Percentiles rank a stretch among this genome's conserved stretches.
phyloP scores from a whole-genome alignment of 2,113 vertebrate species.

The Chloropsis hardwickii region DNA sequence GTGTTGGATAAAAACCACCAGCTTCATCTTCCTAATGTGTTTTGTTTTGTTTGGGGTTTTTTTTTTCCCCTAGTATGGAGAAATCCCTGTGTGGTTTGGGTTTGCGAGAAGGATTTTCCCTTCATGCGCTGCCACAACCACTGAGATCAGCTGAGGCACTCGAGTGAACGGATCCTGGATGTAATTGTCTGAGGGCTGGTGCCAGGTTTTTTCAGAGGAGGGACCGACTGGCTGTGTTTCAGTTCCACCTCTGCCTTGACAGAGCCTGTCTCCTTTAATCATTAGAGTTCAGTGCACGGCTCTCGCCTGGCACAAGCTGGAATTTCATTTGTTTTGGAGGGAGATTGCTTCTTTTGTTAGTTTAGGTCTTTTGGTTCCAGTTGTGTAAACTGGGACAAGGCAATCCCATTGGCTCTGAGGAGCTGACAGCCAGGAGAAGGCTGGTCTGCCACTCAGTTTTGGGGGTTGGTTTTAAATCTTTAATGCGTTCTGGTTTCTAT shows the following conservation, averaged over 20 bases:
- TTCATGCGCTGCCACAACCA: conserved; percentile 56
- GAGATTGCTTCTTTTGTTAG: conserved; percentile 46
- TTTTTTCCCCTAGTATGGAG: neutral
- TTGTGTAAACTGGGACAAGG: conserved; percentile 21
- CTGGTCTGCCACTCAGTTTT: neutral
- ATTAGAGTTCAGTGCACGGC: conserved; percentile 58
- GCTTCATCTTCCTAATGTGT: neutral
- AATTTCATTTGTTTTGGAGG: conserved; percentile 42
- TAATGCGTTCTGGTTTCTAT: neutral
- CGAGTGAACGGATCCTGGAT: conserved; percentile 34
- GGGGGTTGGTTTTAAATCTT: neutral
- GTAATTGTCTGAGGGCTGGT: conserved; percentile 53
- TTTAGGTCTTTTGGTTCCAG: conserved; percentile 29
- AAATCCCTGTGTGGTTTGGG: conserved; percentile 44
- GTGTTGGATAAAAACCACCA: neutral
- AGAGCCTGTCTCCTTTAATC: conserved; percentile 64
- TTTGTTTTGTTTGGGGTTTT: neutral
- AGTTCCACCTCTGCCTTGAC: conserved; percentile 54
- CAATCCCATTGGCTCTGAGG: neutral
- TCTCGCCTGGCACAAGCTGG: neutral
- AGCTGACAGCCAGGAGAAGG: neutral
- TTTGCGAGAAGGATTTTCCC: conserved; percentile 54
- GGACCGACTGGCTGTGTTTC: conserved; percentile 25
- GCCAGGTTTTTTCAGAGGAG: conserved; percentile 45
- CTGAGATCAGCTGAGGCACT: conserved; percentile 60